phyloP scores from a whole-genome alignment of 2,888 invertebrate genomes.

The Meghimatium bilineatum region DNA sequence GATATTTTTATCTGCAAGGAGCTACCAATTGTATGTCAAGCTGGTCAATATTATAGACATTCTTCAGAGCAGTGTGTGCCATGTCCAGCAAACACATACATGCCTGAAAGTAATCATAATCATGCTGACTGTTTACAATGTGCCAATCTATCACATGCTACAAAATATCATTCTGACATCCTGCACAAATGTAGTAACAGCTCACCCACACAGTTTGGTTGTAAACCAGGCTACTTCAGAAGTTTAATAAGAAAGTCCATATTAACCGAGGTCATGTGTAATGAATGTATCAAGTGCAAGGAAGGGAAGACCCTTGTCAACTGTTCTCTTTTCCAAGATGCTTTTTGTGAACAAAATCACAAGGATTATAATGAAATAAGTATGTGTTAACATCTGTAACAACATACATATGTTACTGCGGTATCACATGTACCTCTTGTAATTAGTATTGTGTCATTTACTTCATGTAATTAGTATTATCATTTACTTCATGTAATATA shows the following conservation, averaged over 20 bases:
- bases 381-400: background rate
- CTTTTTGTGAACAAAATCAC: background rate
- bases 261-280: background rate
- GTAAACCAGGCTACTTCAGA: background rate
- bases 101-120: background rate
- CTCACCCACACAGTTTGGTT: conserved; percentile 4
- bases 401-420: too few species aligned
- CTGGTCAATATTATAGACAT: background rate
- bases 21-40: background rate
- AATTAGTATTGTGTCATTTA: too few species aligned
- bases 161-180: background rate
- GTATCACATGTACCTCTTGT: too few species aligned
- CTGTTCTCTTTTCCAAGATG: background rate
- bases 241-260: background rate
- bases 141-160: too few species aligned
- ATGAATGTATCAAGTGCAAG: background rate
- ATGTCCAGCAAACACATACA: background rate
- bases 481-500: too few species aligned
- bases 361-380: background rate
- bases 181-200: background rate
- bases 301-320: background rate
- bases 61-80: background rate
- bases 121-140: background rate
- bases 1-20: background rate
- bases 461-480: too few species aligned